These are phyloP conservation scores for Chalcis sispes DNA, from an alignment of 2,888 invertebrate species.

Conservation along the genomic window DNA sequence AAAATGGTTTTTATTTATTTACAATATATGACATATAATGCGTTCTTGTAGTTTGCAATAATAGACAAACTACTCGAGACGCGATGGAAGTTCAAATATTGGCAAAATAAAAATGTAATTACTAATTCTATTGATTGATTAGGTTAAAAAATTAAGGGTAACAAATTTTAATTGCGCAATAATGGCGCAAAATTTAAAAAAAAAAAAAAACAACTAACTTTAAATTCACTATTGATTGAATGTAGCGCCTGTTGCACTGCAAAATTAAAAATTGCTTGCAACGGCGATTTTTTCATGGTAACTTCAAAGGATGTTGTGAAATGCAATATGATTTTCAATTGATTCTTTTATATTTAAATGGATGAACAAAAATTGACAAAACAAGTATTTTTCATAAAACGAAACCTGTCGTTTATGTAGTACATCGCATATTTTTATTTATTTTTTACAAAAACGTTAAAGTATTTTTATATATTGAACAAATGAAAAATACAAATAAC, in stretches of 20 bases:
- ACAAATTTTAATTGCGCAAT: conserved; percentile 24
- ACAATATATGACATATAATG: conserved; percentile 36
- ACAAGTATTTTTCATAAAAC: conserved; percentile 48
- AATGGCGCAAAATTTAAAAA: conserved; percentile 26
- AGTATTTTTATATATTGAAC: not conserved
- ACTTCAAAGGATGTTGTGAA: conserved; percentile 52
- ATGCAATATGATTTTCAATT: conserved; percentile 52
- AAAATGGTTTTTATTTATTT: conserved; percentile 17
- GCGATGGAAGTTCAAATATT: conserved; percentile 39
- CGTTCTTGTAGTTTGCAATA: conserved; percentile 50
- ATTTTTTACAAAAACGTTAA: not conserved
- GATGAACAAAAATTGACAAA: conserved; percentile 52
- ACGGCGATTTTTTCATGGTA: conserved; percentile 26
- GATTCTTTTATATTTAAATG: conserved; percentile 49
- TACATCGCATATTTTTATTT: conserved; percentile 50
- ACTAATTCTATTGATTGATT: conserved; percentile 8
- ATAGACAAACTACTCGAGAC: conserved; percentile 47
- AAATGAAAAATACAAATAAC: not conserved
- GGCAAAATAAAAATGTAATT: conserved; percentile 40
- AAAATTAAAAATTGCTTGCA: conserved; percentile 40
- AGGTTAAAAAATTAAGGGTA: conserved; percentile 35
- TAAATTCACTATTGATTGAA: conserved; percentile 32
- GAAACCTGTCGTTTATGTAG: conserved; percentile 25
- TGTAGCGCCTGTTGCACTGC: conserved; percentile 29
- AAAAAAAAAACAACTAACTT: conserved; percentile 32